Evolutionary conservation across 2,113 vertebrate species (phyloP).

Genomic region (Coturnix japonica): DNA sequence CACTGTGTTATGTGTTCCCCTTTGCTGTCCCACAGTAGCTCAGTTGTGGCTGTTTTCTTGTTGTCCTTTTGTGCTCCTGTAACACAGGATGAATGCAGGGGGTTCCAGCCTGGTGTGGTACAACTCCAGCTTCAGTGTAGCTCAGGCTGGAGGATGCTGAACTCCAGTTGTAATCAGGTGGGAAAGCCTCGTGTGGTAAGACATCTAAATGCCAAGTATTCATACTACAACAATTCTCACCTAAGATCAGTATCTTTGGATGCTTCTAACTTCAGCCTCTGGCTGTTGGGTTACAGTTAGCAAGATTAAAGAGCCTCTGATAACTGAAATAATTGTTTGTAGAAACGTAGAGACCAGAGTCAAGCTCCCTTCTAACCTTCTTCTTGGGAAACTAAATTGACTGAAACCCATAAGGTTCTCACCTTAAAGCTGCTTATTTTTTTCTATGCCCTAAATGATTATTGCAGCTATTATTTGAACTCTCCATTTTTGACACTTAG

Average conservation of each 20-base stretch:
- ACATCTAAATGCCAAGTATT: background rate
- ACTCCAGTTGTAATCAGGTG: background rate
- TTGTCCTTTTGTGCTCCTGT: background rate
- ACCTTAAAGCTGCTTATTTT: background rate
- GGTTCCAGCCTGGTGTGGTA: background rate
- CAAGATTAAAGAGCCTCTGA: background rate
- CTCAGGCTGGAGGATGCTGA: background rate
- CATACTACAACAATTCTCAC: background rate
- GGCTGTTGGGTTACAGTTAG: background rate
- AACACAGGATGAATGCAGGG: background rate
- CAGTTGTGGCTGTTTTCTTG: fast-evolving
- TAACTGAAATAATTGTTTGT: background rate
- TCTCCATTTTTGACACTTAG: fast-evolving
- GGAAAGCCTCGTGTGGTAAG: background rate
- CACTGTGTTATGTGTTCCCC: background rate
- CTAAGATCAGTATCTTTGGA: background rate
- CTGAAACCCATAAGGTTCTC: background rate
- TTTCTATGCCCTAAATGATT: background rate
- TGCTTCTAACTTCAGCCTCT: background rate
- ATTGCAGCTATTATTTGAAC: background rate
- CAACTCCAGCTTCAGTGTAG: background rate
- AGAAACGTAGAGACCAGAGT: background rate
- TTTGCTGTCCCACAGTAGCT: background rate
- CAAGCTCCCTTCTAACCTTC: background rate
- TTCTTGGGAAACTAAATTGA: background rate